A percentile compares a stretch with the other conserved stretches of the same genome.
phyloP scores from a whole-genome alignment of 2,113 vertebrate species.

The Triplophysa dalaica region DNA sequence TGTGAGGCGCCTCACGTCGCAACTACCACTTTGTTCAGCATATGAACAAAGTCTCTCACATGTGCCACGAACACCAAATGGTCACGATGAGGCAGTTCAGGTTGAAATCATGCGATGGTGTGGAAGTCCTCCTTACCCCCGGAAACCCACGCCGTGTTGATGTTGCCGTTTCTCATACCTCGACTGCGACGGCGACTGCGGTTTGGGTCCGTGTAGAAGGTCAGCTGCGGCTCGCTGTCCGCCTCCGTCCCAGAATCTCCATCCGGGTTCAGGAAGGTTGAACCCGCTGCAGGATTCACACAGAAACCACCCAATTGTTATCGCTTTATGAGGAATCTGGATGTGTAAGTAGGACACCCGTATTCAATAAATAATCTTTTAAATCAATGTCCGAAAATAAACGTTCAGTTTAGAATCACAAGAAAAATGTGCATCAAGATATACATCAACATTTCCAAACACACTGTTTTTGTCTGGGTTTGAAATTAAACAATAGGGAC shows the following conservation, averaged over 20 bases:
- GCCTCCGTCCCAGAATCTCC: slow-evolving; percentile 94
- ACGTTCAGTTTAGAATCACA: slow-evolving; percentile 6
- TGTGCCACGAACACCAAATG: slow-evolving; percentile 9
- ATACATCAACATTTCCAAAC: slow-evolving; percentile 12
- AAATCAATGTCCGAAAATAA: neutral
- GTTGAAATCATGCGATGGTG: slow-evolving; percentile 52
- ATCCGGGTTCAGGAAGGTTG: slow-evolving; percentile 95
- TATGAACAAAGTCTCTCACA: slow-evolving; percentile 23
- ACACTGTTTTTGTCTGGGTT: neutral
- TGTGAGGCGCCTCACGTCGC: slow-evolving; percentile 23
- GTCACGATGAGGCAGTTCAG: slow-evolving; percentile 25
- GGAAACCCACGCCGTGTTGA: slow-evolving; percentile 79
- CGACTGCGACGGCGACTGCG: slow-evolving; percentile 92
- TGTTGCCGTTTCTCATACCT: slow-evolving; percentile 83
- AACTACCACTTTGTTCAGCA: slow-evolving; percentile 43
- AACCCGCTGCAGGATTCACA: slow-evolving; percentile 84
- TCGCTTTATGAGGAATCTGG: no score
- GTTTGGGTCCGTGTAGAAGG: slow-evolving; percentile 97
- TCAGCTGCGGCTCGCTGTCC: slow-evolving; percentile 96
- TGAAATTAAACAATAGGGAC: slow-evolving; percentile 45
- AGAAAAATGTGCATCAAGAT: neutral
- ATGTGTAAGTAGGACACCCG: no score
- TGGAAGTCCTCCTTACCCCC: slow-evolving; percentile 76
- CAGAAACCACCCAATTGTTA: slow-evolving; percentile 42
- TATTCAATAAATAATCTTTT: no score